These are phyloP conservation scores for Nesoenas mayeri DNA, from an alignment of 2,113 vertebrate species.

Conservation along the genomic window DNA sequence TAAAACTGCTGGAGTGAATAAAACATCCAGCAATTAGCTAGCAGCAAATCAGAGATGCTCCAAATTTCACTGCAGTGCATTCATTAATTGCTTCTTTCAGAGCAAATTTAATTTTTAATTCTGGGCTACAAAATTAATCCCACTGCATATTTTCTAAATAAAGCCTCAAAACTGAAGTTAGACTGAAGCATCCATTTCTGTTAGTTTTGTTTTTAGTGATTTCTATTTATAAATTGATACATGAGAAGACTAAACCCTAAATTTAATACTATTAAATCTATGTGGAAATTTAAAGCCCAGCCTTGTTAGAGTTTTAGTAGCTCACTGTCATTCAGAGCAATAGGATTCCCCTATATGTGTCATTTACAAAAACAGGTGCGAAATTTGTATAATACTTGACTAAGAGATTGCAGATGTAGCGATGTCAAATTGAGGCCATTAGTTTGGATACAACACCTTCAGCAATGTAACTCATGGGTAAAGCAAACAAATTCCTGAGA, in stretches of 20 bases:
- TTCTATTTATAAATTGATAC: constrained; percentile 44
- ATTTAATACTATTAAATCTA: background rate
- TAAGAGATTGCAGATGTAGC: background rate
- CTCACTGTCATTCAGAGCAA: background rate
- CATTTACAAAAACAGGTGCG: background rate
- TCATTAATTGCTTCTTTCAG: constrained; percentile 41
- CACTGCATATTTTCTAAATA: constrained; percentile 48
- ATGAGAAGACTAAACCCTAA: background rate
- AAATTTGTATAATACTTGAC: background rate
- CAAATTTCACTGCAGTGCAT: constrained; percentile 27
- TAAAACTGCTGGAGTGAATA: constrained; percentile 52
- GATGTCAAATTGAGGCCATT: background rate
- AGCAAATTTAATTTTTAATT: constrained; percentile 55
- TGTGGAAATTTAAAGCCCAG: background rate
- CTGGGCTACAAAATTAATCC: constrained; percentile 41
- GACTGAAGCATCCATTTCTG: constrained; percentile 4
- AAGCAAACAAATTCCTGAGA: background rate
- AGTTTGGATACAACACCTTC: background rate
- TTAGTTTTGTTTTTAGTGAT: background rate
- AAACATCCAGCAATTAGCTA: constrained; percentile 51
- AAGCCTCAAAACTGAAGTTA: constrained; percentile 26
- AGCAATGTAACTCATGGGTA: background rate
- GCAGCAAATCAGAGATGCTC: background rate
- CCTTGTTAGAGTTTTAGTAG: background rate
- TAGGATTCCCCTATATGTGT: background rate